phyloP scores from a whole-genome alignment of 1,140 invertebrate species.

The Temnothorax nylanderi region DNA sequence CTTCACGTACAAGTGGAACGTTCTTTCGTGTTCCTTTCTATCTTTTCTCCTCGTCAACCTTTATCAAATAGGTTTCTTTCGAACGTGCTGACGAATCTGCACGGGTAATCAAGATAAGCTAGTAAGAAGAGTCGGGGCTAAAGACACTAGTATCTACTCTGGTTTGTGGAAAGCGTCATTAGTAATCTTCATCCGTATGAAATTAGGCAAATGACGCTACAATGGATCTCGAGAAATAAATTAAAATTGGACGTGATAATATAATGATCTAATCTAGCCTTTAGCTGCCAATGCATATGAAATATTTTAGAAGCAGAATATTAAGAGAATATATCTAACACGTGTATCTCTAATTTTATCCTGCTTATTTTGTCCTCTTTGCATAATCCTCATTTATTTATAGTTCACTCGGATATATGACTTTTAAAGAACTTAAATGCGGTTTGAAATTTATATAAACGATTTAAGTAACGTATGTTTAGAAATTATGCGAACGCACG shows the following conservation, averaged over 20 bases:
- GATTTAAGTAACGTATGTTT: neutral
- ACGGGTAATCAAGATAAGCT: slow-evolving; percentile 64
- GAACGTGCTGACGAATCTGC: slow-evolving; percentile 63
- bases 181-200: slow-evolving; percentile 8
- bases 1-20: neutral
- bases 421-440: neutral
- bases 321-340: neutral
- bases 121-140: neutral
- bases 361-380: neutral
- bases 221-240: slow-evolving; percentile 24
- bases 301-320: neutral
- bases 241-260: neutral
- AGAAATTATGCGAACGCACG: neutral
- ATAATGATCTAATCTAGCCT: neutral
- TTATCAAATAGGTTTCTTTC: slow-evolving; percentile 16
- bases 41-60: slow-evolving; percentile 36
- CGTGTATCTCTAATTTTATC: neutral
- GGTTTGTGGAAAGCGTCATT: slow-evolving; percentile 51
- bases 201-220: slow-evolving; percentile 13
- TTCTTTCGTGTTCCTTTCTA: neutral
- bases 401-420: neutral
- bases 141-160: slow-evolving; percentile 10
- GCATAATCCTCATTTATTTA: neutral
- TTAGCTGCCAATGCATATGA: neutral
- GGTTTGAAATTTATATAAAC: neutral